These are phyloP conservation scores for Drosophila colorata DNA, from an alignment of 2,888 invertebrate species.

Conservation along the genomic window DNA sequence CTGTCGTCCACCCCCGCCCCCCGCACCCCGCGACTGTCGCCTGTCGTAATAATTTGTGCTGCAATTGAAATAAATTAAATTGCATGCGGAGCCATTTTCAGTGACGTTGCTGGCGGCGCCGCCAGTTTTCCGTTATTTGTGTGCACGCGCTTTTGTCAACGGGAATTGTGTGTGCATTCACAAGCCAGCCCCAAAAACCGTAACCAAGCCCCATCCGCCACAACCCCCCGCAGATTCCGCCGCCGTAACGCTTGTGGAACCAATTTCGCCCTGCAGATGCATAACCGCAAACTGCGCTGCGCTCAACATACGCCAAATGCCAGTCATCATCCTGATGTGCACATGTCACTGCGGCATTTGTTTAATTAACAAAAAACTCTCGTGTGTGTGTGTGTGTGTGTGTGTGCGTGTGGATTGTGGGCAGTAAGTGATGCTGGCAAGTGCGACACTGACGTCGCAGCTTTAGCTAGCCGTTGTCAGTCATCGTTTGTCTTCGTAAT, in stretches of 20 bases:
- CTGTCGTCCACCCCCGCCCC: too few species aligned
- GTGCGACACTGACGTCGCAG: constrained; percentile 34
- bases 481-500: constrained; percentile 81
- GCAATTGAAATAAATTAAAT: constrained; percentile 82
- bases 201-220: constrained; percentile 8
- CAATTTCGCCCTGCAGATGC: constrained; percentile 60
- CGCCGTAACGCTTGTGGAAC: background rate
- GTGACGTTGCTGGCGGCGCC: constrained; percentile 37
- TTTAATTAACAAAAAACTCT: constrained; percentile 76
- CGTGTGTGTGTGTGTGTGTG: background rate
- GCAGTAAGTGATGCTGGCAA: constrained; percentile 59
- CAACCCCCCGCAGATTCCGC: background rate
- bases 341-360: constrained; percentile 81
- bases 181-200: constrained; percentile 27
- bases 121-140: constrained; percentile 54
- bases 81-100: constrained; percentile 68
- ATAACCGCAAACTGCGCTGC: constrained; percentile 72
- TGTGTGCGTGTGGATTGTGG: constrained; percentile 64
- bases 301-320: constrained; percentile 60
- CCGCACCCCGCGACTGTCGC: constrained; percentile 36
- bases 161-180: constrained; percentile 38
- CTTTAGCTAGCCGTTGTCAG: constrained; percentile 60
- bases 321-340: constrained; percentile 77
- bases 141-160: constrained; percentile 54
- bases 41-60: constrained; percentile 72